phyloP scores from a whole-genome alignment of 2,797 vertebrate species.

The Manis crassicaudata region DNA sequence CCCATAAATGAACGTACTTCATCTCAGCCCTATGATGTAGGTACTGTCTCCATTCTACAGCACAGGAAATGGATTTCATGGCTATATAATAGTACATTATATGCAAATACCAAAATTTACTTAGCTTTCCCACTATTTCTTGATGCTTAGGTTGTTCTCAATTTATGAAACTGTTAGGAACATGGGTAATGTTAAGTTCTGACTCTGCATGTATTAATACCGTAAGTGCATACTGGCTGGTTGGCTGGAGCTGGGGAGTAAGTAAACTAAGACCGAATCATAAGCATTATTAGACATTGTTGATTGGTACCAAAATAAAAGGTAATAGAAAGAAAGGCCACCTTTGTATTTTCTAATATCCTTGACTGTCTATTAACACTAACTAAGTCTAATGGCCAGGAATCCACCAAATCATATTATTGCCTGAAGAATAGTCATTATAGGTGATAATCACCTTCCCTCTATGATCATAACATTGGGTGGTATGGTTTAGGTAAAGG shows the following conservation, averaged over 20 bases:
- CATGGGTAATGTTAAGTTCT: background rate
- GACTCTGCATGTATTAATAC: background rate
- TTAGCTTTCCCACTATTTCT: background rate
- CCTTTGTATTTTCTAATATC: background rate
- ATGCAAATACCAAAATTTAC: background rate
- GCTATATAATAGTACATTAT: background rate
- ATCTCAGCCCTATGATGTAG: background rate
- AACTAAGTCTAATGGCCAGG: background rate
- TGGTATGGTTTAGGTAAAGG: background rate
- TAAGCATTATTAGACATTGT: background rate
- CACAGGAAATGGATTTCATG: background rate
- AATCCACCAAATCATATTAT: background rate
- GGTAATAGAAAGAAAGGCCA: constrained; percentile 4
- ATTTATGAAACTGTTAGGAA: background rate
- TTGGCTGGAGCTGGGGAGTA: background rate
- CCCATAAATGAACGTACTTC: background rate
- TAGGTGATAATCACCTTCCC: background rate
- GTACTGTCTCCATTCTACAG: background rate
- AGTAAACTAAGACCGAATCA: background rate
- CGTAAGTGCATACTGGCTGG: background rate
- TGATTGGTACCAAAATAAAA: background rate
- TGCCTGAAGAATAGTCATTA: background rate
- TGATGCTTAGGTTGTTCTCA: background rate
- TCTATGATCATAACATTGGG: background rate
- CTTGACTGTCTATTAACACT: background rate